phyloP scores from a whole-genome alignment of 2,888 invertebrate genomes.

The Matsumyia berberina region DNA sequence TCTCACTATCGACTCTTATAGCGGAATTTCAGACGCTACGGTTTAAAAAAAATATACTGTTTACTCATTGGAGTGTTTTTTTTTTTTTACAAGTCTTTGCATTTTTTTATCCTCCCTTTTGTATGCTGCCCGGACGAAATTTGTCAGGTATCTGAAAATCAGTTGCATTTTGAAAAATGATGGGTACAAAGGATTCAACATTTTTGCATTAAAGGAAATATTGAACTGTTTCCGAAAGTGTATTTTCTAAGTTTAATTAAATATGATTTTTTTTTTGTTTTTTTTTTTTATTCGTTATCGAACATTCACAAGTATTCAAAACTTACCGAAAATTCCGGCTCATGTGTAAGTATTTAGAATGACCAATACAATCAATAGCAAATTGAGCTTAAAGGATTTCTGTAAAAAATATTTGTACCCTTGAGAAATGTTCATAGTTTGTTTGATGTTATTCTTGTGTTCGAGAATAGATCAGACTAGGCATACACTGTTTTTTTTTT shows the following conservation, averaged over 20 bases:
- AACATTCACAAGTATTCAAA: constrained; percentile 81
- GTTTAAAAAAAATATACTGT: constrained; percentile 44
- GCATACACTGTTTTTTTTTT: constrained; percentile 52
- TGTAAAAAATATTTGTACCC: constrained; percentile 91
- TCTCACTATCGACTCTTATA: constrained; percentile 79
- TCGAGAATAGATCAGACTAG: constrained; percentile 74
- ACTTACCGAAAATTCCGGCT: constrained; percentile 84
- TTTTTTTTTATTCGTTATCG: constrained; percentile 78
- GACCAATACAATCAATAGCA: constrained; percentile 84
- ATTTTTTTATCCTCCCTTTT: constrained; percentile 73
- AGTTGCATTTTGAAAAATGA: constrained; percentile 83
- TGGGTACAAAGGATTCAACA: constrained; percentile 75
- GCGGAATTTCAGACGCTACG: constrained; percentile 64
- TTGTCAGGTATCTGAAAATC: constrained; percentile 84
- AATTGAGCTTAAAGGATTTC: constrained; percentile 86
- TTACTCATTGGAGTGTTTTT: constrained; percentile 66
- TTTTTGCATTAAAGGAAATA: constrained; percentile 70
- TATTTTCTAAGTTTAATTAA: constrained; percentile 77
- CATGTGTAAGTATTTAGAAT: constrained; percentile 83
- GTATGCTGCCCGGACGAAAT: constrained; percentile 83
- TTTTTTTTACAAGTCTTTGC: constrained; percentile 48
- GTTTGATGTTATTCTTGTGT: constrained; percentile 67
- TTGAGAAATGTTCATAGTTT: constrained; percentile 83
- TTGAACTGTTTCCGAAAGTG: constrained; percentile 74
- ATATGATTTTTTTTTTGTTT: constrained; percentile 78